Evolutionary conservation across 2,113 vertebrate species (phyloP).

Genomic region (Platysternon megacephalum): DNA sequence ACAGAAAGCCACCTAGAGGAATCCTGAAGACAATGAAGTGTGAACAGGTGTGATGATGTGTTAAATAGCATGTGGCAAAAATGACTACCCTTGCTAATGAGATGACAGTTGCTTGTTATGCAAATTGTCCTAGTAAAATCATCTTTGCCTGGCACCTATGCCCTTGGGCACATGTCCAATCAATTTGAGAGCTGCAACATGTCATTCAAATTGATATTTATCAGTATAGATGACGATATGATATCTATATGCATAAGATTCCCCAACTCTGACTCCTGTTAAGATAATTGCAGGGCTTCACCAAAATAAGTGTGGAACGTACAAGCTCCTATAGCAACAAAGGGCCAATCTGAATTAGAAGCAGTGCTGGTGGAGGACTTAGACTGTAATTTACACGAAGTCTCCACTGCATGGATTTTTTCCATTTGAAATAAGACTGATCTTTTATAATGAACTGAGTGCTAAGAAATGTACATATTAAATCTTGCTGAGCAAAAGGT

Average conservation of each 20-base stretch:
- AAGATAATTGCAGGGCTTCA: constrained; percentile 15
- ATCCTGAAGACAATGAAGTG: constrained; percentile 59
- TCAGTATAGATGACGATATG: constrained; percentile 31
- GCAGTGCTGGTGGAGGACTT: background rate
- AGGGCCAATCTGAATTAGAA: constrained; percentile 22
- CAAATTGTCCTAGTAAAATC: constrained; percentile 63
- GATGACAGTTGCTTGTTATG: constrained; percentile 67
- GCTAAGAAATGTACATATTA: constrained; percentile 43
- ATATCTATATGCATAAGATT: constrained; percentile 37
- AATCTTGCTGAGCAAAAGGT: constrained; percentile 27
- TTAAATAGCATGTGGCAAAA: constrained; percentile 72
- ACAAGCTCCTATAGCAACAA: background rate
- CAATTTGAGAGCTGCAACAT: constrained; percentile 27
- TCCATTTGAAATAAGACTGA: constrained; percentile 43
- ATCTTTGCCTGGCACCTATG: constrained; percentile 47
- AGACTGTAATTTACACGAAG: constrained; percentile 50
- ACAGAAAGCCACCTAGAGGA: constrained; percentile 28
- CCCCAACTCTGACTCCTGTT: background rate
- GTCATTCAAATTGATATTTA: constrained; percentile 49
- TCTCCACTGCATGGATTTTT: constrained; percentile 12
- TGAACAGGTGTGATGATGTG: constrained; percentile 65
- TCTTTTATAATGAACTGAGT: constrained; percentile 14
- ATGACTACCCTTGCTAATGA: constrained; percentile 65
- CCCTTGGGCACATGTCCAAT: constrained; percentile 68
- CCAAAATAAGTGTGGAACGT: constrained; percentile 11